A percentile compares a stretch with the other conserved stretches of the same genome.
Evolutionary conservation across 23 tunicate genomes (phyloP).

Genomic region (Halocynthia roretzi): DNA sequence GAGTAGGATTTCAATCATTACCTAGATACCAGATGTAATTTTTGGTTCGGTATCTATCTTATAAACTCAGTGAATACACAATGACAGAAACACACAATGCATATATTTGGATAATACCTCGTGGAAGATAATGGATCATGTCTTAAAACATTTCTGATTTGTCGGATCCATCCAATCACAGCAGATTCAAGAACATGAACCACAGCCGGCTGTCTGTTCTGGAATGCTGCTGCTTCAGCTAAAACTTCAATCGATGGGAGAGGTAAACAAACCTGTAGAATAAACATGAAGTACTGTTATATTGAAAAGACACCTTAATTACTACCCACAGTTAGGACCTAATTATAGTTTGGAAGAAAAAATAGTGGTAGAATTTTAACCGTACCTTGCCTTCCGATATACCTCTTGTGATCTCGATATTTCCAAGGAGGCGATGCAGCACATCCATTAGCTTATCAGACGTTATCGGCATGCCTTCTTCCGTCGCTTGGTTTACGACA

Average conservation of each 20-base stretch:
- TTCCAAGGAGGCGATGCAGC: conserved; percentile 64
- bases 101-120: conserved; percentile 19
- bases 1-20: too few relatives aligned
- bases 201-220: conserved; percentile 81
- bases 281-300: background rate
- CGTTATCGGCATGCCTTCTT: conserved; percentile 40
- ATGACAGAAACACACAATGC: background rate
- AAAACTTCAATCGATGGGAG: conserved; percentile 86
- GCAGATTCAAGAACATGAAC: conserved; percentile 85
- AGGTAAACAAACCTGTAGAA: conserved; percentile 51
- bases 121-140: conserved; percentile 83
- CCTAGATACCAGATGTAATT: too few relatives aligned
- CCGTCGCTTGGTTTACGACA: conserved; percentile 24
- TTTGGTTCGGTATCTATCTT: too few relatives aligned
- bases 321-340: too few relatives aligned
- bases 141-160: conserved; percentile 59
- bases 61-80: too few relatives aligned
- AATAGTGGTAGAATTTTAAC: background rate
- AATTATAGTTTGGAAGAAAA: too few relatives aligned
- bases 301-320: too few relatives aligned
- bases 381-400: conserved; percentile 55
- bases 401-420: conserved; percentile 72
- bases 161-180: conserved; percentile 84
- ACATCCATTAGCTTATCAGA: conserved; percentile 88
- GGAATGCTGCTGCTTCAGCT: conserved; percentile 77